These are phyloP conservation scores for Eunapius fragilis DNA, from an alignment of 37 sponge, comb jelly and placozoan species.

Conservation along the genomic window DNA sequence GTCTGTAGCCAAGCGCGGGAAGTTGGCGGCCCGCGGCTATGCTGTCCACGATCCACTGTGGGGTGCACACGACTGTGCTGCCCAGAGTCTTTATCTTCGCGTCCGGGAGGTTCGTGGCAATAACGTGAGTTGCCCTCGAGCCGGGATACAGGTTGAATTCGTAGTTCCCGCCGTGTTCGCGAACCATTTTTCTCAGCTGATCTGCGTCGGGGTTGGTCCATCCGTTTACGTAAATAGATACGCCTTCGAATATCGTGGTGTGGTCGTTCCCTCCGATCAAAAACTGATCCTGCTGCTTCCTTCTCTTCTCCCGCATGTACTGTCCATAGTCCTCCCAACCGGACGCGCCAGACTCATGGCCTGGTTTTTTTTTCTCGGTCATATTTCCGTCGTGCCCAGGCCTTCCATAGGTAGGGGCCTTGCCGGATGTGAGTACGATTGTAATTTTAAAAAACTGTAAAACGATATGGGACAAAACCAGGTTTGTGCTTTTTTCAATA, in stretches of 20 bases:
- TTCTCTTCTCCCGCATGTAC: constrained; percentile 63
- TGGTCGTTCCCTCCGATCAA: background rate
- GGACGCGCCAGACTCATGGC: background rate
- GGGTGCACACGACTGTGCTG: constrained; percentile 39
- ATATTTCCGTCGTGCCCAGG: too few relatives aligned
- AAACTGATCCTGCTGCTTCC: constrained; percentile 64
- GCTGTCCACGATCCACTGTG: constrained; percentile 72
- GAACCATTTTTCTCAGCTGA: constrained; percentile 76
- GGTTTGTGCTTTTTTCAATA: too few relatives aligned
- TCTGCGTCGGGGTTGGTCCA: constrained; percentile 83
- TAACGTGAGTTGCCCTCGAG: constrained; percentile 81
- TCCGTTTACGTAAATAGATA: constrained; percentile 82
- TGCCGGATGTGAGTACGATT: too few relatives aligned
- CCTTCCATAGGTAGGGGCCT: too few relatives aligned
- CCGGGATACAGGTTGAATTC: constrained; percentile 56
- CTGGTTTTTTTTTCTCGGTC: too few relatives aligned
- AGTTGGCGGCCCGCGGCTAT: constrained; percentile 59
- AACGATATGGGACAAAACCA: too few relatives aligned
- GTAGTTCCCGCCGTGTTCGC: constrained; percentile 77
- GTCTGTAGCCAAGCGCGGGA: constrained; percentile 39
- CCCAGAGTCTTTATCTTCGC: constrained; percentile 73
- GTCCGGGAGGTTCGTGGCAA: constrained; percentile 83
- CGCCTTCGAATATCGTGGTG: constrained; percentile 73
- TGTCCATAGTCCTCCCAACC: constrained; percentile 46
- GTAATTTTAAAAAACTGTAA: too few relatives aligned